Evolutionary conservation across 2,888 invertebrate species (phyloP), one percentile per base, ranked within the genome.

Genomic region (Ophioninae sp.): DNA sequence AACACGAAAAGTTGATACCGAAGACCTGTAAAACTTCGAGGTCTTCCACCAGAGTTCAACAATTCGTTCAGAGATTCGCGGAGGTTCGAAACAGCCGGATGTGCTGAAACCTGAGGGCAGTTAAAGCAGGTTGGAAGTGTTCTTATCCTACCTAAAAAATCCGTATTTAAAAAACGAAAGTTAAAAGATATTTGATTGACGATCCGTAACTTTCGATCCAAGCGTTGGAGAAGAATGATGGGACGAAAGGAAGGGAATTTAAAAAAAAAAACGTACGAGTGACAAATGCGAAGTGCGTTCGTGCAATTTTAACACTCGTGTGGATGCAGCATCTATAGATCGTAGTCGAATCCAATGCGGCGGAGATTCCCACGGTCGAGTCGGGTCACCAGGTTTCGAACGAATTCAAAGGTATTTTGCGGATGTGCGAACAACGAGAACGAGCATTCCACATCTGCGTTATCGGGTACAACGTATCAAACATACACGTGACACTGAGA

Each of bases 391-490:
- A 6, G 39, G 67, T 13, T 68, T 30, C 9, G 44, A 37, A 44
- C 58, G 64, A 78, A 82, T 82, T 77, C 58, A 56, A 56, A 30
- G 65, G 23, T 73, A 41, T 44, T 51, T 56, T 41, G 68, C 20
- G 23, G 56, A 39, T 56, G 56, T 30, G 20, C 23, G 59, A 37
- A 51, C 23, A 67, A 9, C 30, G 9, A 73, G 73, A 51, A 30
- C 44, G 59, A 71, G 64, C 22, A 65, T 64, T 59, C 58, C 9
- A 41, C 22, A 37, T 39, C 56, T n/a, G 22, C 22, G 17, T 56
- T 23, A 41, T 75, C 22, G 9, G 1, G 5, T 51, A 51, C 17
- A 17, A n/a, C 20, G 37, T 6, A 22, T 58, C 9, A 51, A 39
- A 75, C 39, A 39, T 22, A 67, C 64, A 17, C n/a, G 56, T 58